Evolutionary conservation across 2,113 vertebrate genomes (phyloP), one percentile per base, ranked within the genome.

Genomic region (Puffinus mauretanicus): DNA sequence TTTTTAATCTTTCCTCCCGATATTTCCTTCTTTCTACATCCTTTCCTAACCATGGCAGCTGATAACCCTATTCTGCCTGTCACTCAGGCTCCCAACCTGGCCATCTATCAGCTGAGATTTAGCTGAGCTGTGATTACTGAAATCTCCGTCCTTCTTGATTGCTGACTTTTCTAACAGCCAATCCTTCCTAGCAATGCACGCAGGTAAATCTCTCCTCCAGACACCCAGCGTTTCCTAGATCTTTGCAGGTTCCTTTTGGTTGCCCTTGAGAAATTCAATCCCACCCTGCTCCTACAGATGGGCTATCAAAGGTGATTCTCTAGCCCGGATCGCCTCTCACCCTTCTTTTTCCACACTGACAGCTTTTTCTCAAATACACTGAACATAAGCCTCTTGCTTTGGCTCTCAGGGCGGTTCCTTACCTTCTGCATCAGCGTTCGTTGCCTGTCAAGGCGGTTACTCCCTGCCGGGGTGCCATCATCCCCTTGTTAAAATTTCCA

Each of bases 251-350:
- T 80, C 89, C 40, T 75, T 62, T 80, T 36, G 0, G 0, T 46
- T 42, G 32, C 20, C 13, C 38, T 27, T 60, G 65, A 93, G 84
- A 96, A 87, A 72, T 44, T n/a, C 27, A 78, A 0, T 71, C 55
- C 36, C 61, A 42, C 16, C 32, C 62, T 54, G 32, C 27, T 92
- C 27, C 24, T 70, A 34, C 16, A 34, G 36, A 49, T 0, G 0
- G 40, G 13, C 40, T 20, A 54, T 7, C 22, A 55, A 49, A 73
- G 10, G 17, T 71, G 12, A 17, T 61, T 82, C 24, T 88, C 19
- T 47, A 73, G 19, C 46, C 49, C 66, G 79, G 30, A 12, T 18
- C 4, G 4, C 19, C 29, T 81, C 71, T 67, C 49, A 61, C 62
- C 42, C 67, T 81, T 71, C 60, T 77, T 85, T 44, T 81, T 58